phyloP scores from a whole-genome alignment of 2,797 vertebrate genomes.

The Pygocentrus nattereri region DNA sequence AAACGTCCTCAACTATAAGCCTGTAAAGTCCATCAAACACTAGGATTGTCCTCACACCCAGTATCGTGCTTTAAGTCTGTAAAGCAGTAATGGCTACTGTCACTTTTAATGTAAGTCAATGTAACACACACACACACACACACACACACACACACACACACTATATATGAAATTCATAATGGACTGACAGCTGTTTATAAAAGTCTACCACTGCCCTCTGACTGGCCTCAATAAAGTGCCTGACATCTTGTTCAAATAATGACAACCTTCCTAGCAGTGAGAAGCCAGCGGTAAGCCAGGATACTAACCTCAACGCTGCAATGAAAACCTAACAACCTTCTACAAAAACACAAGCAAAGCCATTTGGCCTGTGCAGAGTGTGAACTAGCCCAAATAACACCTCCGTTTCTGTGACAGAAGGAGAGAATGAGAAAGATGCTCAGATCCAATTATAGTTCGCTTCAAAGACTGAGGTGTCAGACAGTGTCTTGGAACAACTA shows the following conservation, averaged over 20 bases:
- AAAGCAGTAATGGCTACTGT: no score
- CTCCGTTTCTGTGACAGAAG: background rate
- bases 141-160: no score
- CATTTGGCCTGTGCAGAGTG: slow-evolving; percentile 1
- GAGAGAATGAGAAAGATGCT: background rate
- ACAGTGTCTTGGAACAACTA: background rate
- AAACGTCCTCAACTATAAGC: no score
- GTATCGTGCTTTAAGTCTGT: no score
- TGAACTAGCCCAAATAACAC: slow-evolving; percentile 1
- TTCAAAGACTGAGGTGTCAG: slow-evolving; percentile 20
- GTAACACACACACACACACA: no score
- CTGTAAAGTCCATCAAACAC: no score
- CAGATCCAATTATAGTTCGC: background rate
- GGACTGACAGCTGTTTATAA: slow-evolving; percentile 12
- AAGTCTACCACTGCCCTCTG: slow-evolving; percentile 20
- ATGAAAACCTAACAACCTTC: background rate
- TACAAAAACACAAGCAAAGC: background rate
- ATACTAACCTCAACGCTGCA: slow-evolving; percentile 7
- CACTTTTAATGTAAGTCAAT: no score
- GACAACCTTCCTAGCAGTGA: slow-evolving; percentile 15
- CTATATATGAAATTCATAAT: slow-evolving; percentile 18
- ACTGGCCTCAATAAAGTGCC: slow-evolving; percentile 37
- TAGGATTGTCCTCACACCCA: no score
- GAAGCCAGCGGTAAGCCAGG: slow-evolving; percentile 1
- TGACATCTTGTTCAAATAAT: slow-evolving; percentile 35